These are phyloP conservation scores for Phyllopteryx taeniolatus DNA, from an alignment of 2,113 vertebrate species.

Conservation along the genomic window DNA sequence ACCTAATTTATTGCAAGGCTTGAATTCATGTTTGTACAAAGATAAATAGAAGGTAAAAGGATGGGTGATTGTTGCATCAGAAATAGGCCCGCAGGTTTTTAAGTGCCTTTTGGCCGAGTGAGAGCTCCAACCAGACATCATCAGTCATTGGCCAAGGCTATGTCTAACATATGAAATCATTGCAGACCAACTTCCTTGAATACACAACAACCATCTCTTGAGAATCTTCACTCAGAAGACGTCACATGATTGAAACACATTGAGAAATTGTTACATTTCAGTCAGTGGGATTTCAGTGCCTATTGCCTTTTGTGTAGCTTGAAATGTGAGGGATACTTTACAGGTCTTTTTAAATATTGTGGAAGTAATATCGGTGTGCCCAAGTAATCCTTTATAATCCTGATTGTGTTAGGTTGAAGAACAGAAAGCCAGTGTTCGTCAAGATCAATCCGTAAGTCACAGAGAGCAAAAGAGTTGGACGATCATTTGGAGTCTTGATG, in stretches of 20 bases:
- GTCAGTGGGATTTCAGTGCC: conserved; percentile 17
- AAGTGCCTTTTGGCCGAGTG: conserved; percentile 68
- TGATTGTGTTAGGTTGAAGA: conserved; percentile 11
- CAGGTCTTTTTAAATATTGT: not conserved
- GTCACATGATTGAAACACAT: not conserved
- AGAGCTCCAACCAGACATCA: conserved; percentile 27
- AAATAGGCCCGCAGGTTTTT: conserved; percentile 41
- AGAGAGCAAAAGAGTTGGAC: conserved; percentile 8
- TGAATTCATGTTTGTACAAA: conserved; percentile 51
- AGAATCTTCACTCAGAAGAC: conserved; percentile 53
- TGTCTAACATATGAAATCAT: conserved; percentile 11
- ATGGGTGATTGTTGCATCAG: conserved; percentile 16
- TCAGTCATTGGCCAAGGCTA: conserved; percentile 14
- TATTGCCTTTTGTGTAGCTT: conserved; percentile 25
- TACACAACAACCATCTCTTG: conserved; percentile 47
- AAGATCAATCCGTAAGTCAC: not conserved
- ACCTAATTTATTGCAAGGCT: conserved; percentile 39
- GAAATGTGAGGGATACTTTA: conserved; percentile 8
- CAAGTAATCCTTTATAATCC: conserved; percentile 13
- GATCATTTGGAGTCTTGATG: conserved; percentile 17
- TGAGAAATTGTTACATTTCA: conserved; percentile 51
- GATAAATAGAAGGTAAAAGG: conserved; percentile 20
- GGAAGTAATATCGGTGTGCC: conserved; percentile 1
- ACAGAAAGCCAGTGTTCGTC: conserved; percentile 36
- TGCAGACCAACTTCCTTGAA: conserved; percentile 32